Conservation (phyloP, 2,888 invertebrate genomes). For the Phalera bucephala region DNA sequence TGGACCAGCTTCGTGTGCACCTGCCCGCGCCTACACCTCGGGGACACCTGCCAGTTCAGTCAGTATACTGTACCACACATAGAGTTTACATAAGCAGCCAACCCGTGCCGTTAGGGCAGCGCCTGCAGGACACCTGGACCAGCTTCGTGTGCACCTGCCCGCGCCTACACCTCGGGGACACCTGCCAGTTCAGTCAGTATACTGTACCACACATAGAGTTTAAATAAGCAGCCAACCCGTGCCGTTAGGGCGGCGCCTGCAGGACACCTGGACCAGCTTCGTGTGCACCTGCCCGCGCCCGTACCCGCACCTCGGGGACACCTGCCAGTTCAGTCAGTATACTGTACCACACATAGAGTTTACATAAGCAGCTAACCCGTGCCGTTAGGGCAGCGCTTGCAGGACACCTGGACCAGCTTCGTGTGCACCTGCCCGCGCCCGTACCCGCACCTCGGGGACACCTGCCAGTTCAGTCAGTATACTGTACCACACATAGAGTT, state of each 20-base stretch:
- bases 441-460: constrained; percentile 27
- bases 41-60: not conserved
- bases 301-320: constrained; percentile 26
- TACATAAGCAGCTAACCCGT: no score
- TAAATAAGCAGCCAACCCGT: no score
- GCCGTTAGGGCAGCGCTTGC: not conserved
- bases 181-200: not conserved
- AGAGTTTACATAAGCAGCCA: no score
- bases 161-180: constrained; percentile 26
- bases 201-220: no score
- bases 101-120: not conserved
- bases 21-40: constrained; percentile 27
- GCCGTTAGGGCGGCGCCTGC: not conserved
- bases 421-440: not conserved
- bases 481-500: no score
- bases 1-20: no score
- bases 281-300: not conserved
- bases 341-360: no score
- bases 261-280: no score
- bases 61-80: no score
- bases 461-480: not conserved
- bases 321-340: not conserved
- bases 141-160: not conserved
- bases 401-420: no score
- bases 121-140: not conserved